phyloP scores from a whole-genome alignment of 2,113 vertebrate species.

The Hepsetus odoe region DNA sequence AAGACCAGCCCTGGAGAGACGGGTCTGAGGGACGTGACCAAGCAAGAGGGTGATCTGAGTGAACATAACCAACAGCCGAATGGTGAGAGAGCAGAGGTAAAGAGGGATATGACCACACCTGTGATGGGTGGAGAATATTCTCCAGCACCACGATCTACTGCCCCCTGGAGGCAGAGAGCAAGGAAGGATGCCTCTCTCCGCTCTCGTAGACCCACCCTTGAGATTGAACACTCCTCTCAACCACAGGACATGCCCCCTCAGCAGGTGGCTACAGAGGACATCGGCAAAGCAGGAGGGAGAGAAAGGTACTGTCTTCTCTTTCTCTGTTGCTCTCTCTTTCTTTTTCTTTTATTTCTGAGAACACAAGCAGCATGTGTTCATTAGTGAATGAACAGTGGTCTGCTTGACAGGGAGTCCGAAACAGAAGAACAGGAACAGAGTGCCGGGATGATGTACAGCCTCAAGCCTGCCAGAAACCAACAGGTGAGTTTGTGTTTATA shows the following conservation, averaged over 20 bases:
- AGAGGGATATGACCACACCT: slow-evolving; percentile 31
- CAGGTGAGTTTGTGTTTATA: slow-evolving; percentile 24
- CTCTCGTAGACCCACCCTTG: slow-evolving; percentile 7
- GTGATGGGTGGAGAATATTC: slow-evolving; percentile 31
- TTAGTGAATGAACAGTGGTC: background rate
- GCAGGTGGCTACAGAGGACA: background rate
- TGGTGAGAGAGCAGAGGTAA: slow-evolving; percentile 22
- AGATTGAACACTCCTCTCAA: background rate
- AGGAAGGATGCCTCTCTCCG: slow-evolving; percentile 47
- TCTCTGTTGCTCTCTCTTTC: background rate
- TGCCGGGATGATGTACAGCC: slow-evolving; percentile 1
- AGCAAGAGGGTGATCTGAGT: background rate
- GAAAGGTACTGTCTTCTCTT: slow-evolving; percentile 16
- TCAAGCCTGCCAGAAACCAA: background rate
- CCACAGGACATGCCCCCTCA: background rate
- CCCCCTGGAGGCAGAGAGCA: slow-evolving; percentile 76
- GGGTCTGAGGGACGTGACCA: slow-evolving; percentile 43
- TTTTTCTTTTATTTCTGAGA: background rate
- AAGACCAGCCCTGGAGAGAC: slow-evolving; percentile 61
- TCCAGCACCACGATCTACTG: slow-evolving; percentile 25
- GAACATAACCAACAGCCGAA: slow-evolving; percentile 51
- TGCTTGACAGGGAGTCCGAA: slow-evolving; percentile 3
- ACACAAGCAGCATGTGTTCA: too few relatives aligned
- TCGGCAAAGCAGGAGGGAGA: background rate
- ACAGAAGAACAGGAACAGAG: slow-evolving; percentile 13